Percentiles rank a stretch among this genome's conserved stretches.
Evolutionary conservation across 1,140 invertebrate species (phyloP).

Genomic region (Trypoxylus dichotomus): DNA sequence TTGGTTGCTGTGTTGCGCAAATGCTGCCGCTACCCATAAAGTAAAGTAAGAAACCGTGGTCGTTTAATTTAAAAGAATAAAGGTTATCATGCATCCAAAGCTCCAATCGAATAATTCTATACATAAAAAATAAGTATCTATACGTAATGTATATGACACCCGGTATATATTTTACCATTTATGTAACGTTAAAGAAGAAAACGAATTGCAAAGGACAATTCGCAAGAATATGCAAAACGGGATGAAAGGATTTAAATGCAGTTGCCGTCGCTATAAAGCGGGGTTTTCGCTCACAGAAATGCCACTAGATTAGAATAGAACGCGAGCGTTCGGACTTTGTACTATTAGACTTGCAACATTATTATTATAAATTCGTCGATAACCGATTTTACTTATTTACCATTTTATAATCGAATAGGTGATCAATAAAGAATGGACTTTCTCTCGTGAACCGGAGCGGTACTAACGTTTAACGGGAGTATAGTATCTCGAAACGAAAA

Average conservation of each 20-base stretch:
- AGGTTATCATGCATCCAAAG: too few relatives aligned
- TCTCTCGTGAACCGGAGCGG: not conserved
- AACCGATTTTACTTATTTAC: slow-evolving; percentile 24
- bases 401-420: not conserved
- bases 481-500: too few relatives aligned
- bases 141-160: too few relatives aligned
- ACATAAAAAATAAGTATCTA: too few relatives aligned
- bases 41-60: too few relatives aligned
- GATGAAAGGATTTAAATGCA: not conserved
- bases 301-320: slow-evolving; percentile 23
- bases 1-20: too few relatives aligned
- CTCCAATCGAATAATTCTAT: too few relatives aligned
- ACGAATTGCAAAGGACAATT: not conserved
- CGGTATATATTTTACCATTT: not conserved
- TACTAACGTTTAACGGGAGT: not conserved
- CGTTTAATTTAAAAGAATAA: too few relatives aligned
- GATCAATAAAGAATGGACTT: slow-evolving; percentile 17
- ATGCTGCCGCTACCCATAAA: too few relatives aligned
- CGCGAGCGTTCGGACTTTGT: slow-evolving; percentile 6
- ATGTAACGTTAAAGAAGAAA: not conserved
- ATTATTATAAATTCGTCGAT: slow-evolving; percentile 27
- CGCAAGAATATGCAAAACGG: not conserved
- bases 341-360: slow-evolving; percentile 20
- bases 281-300: not conserved
- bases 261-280: not conserved